A percentile compares a stretch with the other conserved stretches of the same genome.
phyloP scores from a whole-genome alignment of 2,113 vertebrate species.

The Pedetes capensis region DNA sequence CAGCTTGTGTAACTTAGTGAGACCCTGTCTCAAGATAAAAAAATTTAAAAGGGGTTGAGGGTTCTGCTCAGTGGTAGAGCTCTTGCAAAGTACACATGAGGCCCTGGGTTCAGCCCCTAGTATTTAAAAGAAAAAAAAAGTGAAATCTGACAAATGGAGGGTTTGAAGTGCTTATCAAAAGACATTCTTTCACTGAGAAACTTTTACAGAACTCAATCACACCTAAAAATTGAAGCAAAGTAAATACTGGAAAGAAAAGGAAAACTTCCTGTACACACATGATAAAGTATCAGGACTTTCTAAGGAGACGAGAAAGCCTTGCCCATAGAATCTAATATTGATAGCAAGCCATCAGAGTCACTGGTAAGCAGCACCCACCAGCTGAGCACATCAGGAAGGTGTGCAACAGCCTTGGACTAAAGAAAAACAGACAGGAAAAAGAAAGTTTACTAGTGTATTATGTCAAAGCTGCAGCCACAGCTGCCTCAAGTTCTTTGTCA shows the following conservation, averaged over 20 bases:
- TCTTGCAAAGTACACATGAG: too few species aligned
- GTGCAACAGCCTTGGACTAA: neutral
- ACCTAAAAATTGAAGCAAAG: slow-evolving; percentile 59
- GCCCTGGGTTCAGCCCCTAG: too few species aligned
- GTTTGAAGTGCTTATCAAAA: slow-evolving; percentile 61
- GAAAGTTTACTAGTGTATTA: neutral
- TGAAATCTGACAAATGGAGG: slow-evolving; percentile 42
- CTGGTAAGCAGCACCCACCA: neutral
- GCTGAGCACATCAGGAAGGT: neutral
- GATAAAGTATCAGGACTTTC: slow-evolving; percentile 38
- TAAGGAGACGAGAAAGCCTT: slow-evolving; percentile 23
- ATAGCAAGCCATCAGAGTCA: neutral
- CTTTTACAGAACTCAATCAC: slow-evolving; percentile 63
- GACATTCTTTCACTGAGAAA: slow-evolving; percentile 46
- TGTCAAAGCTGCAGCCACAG: neutral
- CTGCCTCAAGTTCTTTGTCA: neutral
- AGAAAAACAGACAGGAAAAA: slow-evolving; percentile 21
- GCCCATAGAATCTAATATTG: neutral
- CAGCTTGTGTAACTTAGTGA: too few species aligned
- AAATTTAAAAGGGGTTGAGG: too few species aligned
- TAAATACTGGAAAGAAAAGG: slow-evolving; percentile 12
- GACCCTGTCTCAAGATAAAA: too few species aligned
- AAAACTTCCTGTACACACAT: neutral
- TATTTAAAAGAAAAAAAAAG: too few species aligned
- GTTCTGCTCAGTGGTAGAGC: too few species aligned